A percentile compares a stretch with the other conserved stretches of the same genome.
These are phyloP conservation scores for Chrysina gloriosa DNA, from an alignment of 2,888 invertebrate species.

Conservation along the genomic window DNA sequence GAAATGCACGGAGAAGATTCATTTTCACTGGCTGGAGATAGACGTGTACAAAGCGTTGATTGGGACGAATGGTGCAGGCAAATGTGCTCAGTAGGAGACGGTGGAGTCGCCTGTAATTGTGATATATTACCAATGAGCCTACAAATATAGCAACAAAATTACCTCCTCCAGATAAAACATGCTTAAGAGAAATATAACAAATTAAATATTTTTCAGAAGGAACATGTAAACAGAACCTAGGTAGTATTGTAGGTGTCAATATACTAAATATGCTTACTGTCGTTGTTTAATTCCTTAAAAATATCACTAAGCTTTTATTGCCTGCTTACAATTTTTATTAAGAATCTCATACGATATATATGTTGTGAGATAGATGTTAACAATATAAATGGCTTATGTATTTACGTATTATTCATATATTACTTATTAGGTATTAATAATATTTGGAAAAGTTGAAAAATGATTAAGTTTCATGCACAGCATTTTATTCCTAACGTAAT, in stretches of 20 bases:
- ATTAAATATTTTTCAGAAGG: conserved; percentile 1
- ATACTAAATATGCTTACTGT: background rate
- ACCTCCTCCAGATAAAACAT: conserved; percentile 6
- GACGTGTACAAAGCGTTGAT: conserved; percentile 57
- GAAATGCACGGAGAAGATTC: conserved; percentile 19
- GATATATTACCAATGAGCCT: conserved; percentile 72
- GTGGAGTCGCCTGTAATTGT: conserved; percentile 82
- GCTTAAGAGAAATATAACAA: conserved; percentile 11
- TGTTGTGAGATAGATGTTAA: no score
- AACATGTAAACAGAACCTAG: conserved; percentile 18
- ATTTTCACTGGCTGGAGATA: conserved; percentile 17
- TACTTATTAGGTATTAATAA: no score
- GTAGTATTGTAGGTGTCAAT: conserved; percentile 17
- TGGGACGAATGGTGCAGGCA: conserved; percentile 76
- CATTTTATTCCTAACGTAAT: no score
- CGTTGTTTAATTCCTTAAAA: background rate
- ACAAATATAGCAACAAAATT: conserved; percentile 17
- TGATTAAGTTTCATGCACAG: no score
- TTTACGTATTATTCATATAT: no score
- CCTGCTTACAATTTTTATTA: no score
- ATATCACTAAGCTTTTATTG: background rate
- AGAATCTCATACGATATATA: no score
- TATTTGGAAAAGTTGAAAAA: no score
- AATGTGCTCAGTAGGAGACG: conserved; percentile 76
- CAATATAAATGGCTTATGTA: no score